Evolutionary conservation across 2,797 vertebrate species (phyloP).

Genomic region (Rousettus madagascariensis): DNA sequence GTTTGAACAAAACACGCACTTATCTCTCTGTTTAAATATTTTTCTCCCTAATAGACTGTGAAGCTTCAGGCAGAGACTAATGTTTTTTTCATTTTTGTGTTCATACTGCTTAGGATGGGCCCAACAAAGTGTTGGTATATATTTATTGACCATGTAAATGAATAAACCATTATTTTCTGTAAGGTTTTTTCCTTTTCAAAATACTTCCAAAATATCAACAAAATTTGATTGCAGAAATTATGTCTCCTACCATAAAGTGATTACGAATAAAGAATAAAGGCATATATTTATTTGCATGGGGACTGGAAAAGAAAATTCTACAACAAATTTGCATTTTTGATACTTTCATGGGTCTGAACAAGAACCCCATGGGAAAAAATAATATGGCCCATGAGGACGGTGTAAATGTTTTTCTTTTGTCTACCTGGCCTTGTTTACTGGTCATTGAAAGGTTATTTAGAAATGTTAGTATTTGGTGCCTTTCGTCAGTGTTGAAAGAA

Average conservation of each 20-base stretch:
- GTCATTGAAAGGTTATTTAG: slow-evolving; percentile 35
- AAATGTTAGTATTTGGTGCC: background rate
- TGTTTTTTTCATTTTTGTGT: background rate
- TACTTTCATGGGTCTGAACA: background rate
- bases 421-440: background rate
- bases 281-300: background rate
- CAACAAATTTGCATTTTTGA: background rate
- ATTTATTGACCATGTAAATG: background rate
- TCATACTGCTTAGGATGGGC: background rate
- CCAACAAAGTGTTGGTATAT: background rate
- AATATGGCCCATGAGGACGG: background rate
- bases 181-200: background rate
- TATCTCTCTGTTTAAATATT: background rate
- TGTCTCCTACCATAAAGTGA: background rate
- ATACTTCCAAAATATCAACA: background rate
- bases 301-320: background rate
- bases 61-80: background rate
- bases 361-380: background rate
- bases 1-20: background rate
- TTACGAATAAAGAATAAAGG: background rate
- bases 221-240: background rate
- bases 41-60: background rate
- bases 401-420: background rate
- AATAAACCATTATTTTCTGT: background rate
- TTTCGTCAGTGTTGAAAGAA: slow-evolving; percentile 23